Conservation (phyloP, 2,888 invertebrate species). For the Xanthia togata region DNA sequence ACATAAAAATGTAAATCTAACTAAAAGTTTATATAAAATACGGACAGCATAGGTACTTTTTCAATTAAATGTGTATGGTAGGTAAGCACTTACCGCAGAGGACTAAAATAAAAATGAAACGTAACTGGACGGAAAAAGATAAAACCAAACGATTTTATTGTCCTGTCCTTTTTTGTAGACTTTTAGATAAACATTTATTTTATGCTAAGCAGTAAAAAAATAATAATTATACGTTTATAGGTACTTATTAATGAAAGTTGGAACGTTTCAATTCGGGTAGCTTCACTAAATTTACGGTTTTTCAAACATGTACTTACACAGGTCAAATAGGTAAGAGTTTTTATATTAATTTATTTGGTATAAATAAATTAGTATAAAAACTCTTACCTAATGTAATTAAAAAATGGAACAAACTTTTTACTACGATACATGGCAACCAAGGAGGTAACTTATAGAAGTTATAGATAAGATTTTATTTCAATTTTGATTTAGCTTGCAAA, state of each 20-base stretch:
- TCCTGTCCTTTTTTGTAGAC: neutral
- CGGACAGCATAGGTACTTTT: neutral
- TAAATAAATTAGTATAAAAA: too few relatives aligned
- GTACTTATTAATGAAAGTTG: neutral
- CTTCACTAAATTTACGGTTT: neutral
- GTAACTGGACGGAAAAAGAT: neutral
- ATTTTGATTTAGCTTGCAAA: too few relatives aligned
- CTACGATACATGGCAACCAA: too few relatives aligned
- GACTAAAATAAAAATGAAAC: slow-evolving; percentile 2
- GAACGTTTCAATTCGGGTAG: neutral
- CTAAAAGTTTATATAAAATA: neutral
- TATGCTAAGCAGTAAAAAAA: neutral
- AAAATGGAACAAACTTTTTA: too few relatives aligned
- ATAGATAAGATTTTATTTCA: too few relatives aligned
- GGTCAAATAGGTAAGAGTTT: neutral
- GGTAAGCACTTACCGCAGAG: neutral
- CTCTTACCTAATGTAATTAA: too few relatives aligned
- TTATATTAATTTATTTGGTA: too few relatives aligned
- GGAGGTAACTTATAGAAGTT: too few relatives aligned
- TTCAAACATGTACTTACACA: neutral
- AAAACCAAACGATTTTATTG: neutral
- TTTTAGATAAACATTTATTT: neutral
- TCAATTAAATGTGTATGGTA: neutral
- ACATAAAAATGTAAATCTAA: neutral
- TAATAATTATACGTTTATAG: neutral